Percentiles rank a stretch among this genome's conserved stretches.
Evolutionary conservation across 1,140 invertebrate genomes (phyloP).

Genomic region (Anastrepha ludens): DNA sequence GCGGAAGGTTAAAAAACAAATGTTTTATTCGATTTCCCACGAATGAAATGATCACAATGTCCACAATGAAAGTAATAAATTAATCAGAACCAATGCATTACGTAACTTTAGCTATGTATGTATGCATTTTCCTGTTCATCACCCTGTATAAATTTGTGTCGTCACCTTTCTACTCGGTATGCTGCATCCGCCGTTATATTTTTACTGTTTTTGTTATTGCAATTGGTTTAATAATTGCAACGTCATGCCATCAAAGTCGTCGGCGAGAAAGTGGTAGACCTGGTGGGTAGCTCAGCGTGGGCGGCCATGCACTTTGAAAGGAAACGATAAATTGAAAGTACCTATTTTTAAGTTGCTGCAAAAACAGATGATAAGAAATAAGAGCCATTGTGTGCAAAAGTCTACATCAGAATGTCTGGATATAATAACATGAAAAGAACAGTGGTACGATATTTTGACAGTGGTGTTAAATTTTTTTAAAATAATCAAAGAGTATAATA

Average conservation of each 20-base stretch:
- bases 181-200: background rate
- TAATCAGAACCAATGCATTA: too few relatives aligned
- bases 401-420: too few relatives aligned
- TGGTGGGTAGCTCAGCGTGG: background rate
- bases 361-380: background rate
- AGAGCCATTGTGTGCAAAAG: too few relatives aligned
- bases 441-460: too few relatives aligned
- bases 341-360: background rate
- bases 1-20: too few relatives aligned
- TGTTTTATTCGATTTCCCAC: background rate
- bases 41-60: too few relatives aligned
- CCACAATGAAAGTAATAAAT: too few relatives aligned
- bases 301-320: constrained; percentile 10
- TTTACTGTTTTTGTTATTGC: background rate
- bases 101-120: background rate
- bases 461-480: too few relatives aligned
- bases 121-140: background rate
- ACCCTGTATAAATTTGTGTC: background rate
- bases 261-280: background rate
- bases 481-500: too few relatives aligned
- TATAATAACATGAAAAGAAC: too few relatives aligned
- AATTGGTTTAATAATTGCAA: constrained; percentile 12
- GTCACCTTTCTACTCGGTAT: background rate
- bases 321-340: constrained; percentile 22
- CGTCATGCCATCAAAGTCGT: background rate